Conservation (phyloP, 2,888 invertebrate species). For the Autographa gamma region DNA sequence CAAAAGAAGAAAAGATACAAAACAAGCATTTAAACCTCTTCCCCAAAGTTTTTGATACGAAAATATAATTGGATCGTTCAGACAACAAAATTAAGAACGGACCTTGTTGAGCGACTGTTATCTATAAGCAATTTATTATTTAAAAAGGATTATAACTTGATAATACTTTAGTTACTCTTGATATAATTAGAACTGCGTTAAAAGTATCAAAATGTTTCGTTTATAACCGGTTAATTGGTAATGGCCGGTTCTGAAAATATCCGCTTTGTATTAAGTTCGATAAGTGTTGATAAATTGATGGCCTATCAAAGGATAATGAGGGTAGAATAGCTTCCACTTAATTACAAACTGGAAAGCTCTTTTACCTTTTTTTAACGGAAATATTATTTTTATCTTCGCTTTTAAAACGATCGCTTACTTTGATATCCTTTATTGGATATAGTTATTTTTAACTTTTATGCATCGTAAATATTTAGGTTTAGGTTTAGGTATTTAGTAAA, state of each 20-base stretch:
- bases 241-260: slow-evolving; percentile 21
- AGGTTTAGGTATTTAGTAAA: too few species aligned
- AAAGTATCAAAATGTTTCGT: slow-evolving; percentile 17
- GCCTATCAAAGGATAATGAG: slow-evolving; percentile 41
- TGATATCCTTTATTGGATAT: not conserved
- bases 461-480: too few species aligned
- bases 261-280: slow-evolving; percentile 24
- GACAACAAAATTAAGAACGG: not conserved
- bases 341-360: slow-evolving; percentile 32
- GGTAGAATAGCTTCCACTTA: slow-evolving; percentile 18
- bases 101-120: not conserved
- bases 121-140: not conserved
- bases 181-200: slow-evolving; percentile 34
- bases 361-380: slow-evolving; percentile 15
- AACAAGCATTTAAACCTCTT: not conserved
- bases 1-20: not conserved
- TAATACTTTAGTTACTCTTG: slow-evolving; percentile 10
- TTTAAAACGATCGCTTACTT: not conserved
- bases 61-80: too few species aligned
- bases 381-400: not conserved
- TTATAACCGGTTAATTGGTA: slow-evolving; percentile 41
- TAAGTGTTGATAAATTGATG: slow-evolving; percentile 53
- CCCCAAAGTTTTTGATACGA: not conserved
- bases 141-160: not conserved
- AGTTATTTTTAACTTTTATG: not conserved